A percentile compares a stretch with the other conserved stretches of the same genome.
Conservation (phyloP, 2,113 vertebrate species). For the Sturnus vulgaris region DNA sequence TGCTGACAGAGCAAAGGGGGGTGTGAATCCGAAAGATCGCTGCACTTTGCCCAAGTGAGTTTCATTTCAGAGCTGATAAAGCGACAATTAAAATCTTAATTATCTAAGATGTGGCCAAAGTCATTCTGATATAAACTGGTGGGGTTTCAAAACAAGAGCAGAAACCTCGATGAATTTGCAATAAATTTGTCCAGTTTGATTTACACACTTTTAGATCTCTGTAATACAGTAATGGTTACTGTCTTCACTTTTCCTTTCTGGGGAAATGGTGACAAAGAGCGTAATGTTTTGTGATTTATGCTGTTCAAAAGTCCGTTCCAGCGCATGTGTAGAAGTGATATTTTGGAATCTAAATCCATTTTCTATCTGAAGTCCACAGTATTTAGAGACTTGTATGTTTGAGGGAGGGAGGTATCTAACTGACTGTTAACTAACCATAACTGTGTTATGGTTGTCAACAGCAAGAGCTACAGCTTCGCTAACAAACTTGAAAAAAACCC, state of each 20-base stretch:
- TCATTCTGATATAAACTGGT: neutral
- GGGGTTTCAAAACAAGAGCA: neutral
- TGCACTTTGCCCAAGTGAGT: neutral
- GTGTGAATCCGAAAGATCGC: neutral
- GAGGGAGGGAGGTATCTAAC: neutral
- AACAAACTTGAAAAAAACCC: neutral
- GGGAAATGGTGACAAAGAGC: slow-evolving; percentile 44
- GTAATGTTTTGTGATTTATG: slow-evolving; percentile 51
- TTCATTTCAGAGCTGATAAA: slow-evolving; percentile 35
- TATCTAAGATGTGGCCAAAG: neutral
- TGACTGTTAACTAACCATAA: neutral
- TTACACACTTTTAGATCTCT: neutral
- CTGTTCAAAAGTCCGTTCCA: slow-evolving; percentile 1
- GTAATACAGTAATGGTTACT: neutral
- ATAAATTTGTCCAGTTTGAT: neutral
- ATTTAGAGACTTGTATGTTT: neutral
- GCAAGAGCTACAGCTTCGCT: neutral
- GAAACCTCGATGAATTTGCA: neutral
- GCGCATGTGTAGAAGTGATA: neutral
- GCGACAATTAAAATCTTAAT: neutral
- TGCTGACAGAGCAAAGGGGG: slow-evolving; percentile 24
- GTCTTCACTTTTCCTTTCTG: slow-evolving; percentile 59
- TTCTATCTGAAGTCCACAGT: neutral
- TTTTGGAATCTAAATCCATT: slow-evolving; percentile 20
- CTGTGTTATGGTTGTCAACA: neutral